Base-by-base conservation (phyloP, 2,797 vertebrate genomes). In the Gorsachius magnificus region DNA sequence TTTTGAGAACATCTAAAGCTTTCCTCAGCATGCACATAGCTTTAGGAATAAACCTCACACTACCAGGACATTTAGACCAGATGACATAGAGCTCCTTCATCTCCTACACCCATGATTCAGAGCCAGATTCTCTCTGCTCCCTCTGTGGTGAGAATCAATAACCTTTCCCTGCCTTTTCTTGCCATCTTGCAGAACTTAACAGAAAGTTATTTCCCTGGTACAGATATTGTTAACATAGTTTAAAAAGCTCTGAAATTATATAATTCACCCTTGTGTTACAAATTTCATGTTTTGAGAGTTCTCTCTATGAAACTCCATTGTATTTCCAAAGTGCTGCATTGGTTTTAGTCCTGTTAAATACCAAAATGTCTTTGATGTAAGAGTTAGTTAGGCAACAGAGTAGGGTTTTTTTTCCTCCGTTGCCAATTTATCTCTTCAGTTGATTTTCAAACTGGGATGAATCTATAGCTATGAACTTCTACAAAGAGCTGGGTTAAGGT, bases 401-500 rank as follows among this genome's bases (percentile, higher is more conserved):
- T 70, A 72, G 60, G 65, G 78, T 66, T 54, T 11, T 74, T 89
- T 80, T 21, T 18, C 36, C 85, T 79, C 85, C 75, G 84, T 63
- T 70, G 63, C 70, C 81, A 83, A 45, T 94, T 96, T 92, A 70
- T 91, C 57, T 94, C 91, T 93, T 91, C 69, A 48, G 74, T 13
- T 89, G 92, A 45, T 96, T 93, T 96, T 93, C 83, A 94, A 87
- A 87, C 96, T 87, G 85, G 77, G 57, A 93, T 96, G 87, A 95
- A 94, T 96, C 93, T 92, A 81, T 38, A 96, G 90, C 85, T 90
- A 74, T 66, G 89, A 97, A 96, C 96, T 96, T 91, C 96, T 91
- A 86, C 94, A 94, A 97, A 96, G 96, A 86, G 75, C 79, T 88
- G 96, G 96, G 97, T 97, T 97, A 95, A 95, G 95, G 84, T 97